Conservation (phyloP, 2,113 vertebrate species). For the Anser cygnoides region DNA sequence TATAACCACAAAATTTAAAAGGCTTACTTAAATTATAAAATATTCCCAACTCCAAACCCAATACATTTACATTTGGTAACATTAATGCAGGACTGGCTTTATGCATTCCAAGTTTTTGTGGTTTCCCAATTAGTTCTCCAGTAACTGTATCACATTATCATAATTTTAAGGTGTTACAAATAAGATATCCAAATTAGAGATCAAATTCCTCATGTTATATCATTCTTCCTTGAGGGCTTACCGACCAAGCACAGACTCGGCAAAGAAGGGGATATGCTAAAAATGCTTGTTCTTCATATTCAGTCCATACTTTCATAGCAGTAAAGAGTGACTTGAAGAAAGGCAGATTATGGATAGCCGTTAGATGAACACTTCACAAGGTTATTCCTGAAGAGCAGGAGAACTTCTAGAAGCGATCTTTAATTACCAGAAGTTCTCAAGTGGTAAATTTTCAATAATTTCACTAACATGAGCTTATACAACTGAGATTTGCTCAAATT, state of each 20-base stretch:
- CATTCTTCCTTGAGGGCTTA: constrained; percentile 61
- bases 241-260: constrained; percentile 1
- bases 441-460: constrained; percentile 65
- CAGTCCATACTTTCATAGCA: neutral
- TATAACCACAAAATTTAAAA: constrained; percentile 53
- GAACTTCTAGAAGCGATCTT: constrained; percentile 35
- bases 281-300: neutral
- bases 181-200: constrained; percentile 61
- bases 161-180: constrained; percentile 62
- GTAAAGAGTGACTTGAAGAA: neutral
- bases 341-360: constrained; percentile 3
- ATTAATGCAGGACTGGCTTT: constrained; percentile 25
- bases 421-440: constrained; percentile 64
- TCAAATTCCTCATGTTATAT: constrained; percentile 46
- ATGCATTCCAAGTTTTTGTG: constrained; percentile 55
- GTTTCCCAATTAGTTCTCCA: constrained; percentile 68
- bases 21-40: constrained; percentile 34
- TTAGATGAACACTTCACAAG: neutral
- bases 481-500: constrained; percentile 51
- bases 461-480: constrained; percentile 48
- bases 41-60: constrained; percentile 35
- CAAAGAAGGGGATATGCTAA: neutral
- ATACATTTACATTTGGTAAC: constrained; percentile 46
- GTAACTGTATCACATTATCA: constrained; percentile 55
- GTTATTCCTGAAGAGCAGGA: constrained; percentile 32